phyloP scores from a whole-genome alignment of 2,797 vertebrate species.

The Gambelia wislizenii region DNA sequence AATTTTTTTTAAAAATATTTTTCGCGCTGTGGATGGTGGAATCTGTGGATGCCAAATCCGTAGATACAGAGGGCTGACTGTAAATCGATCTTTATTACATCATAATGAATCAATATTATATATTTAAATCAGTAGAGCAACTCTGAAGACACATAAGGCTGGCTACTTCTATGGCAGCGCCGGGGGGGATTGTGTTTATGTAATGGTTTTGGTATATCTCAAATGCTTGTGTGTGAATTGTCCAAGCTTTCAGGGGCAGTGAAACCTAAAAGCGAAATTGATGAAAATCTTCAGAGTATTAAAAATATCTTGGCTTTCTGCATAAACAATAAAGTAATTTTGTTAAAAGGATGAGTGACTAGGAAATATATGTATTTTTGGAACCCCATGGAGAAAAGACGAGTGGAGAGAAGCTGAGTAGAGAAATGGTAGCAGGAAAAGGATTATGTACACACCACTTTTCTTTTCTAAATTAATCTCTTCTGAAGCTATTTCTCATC shows the following conservation, averaged over 20 bases:
- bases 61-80: too few species aligned
- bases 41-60: too few species aligned
- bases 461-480: background rate
- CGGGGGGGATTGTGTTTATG: rapidly evolving
- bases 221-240: background rate
- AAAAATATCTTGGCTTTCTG: background rate
- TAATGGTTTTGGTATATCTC: background rate
- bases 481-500: background rate
- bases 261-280: background rate
- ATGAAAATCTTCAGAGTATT: background rate
- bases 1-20: too few species aligned
- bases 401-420: too few species aligned
- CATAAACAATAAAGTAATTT: background rate
- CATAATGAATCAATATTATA: too few species aligned
- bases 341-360: background rate
- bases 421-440: too few species aligned
- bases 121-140: too few species aligned
- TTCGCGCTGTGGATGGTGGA: too few species aligned
- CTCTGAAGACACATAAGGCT: background rate
- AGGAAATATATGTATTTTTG: background rate
- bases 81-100: too few species aligned
- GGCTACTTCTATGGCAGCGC: background rate
- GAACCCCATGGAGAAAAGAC: background rate
- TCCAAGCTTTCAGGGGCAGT: background rate
- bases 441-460: background rate